phyloP scores from a whole-genome alignment of 1,140 invertebrate species.

The Trachymyrmex septentrionalis region DNA sequence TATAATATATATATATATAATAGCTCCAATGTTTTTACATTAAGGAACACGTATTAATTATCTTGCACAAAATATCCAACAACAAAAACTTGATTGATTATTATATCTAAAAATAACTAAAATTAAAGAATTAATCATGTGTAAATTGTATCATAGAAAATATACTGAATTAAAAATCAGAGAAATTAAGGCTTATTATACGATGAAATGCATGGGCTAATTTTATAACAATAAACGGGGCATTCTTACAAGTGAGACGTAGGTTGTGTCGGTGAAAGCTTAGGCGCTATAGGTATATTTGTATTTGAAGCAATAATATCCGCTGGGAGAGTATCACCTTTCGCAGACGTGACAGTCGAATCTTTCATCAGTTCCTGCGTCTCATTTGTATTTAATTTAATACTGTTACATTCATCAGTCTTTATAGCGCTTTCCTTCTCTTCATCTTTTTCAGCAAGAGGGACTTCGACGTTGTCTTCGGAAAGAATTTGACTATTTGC shows the following conservation, averaged over 20 bases:
- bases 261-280: conserved; percentile 50
- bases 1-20: no score
- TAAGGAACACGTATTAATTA: not conserved
- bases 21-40: conserved; percentile 26
- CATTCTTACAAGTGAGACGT: conserved; percentile 70
- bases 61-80: conserved; percentile 11
- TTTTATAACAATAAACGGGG: not conserved
- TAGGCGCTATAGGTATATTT: conserved; percentile 69
- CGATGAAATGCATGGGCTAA: not conserved
- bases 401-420: conserved; percentile 48
- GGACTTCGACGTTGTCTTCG: conserved; percentile 61
- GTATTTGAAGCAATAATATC: conserved; percentile 77
- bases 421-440: conserved; percentile 50
- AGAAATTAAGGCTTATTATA: not conserved
- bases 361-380: conserved; percentile 64
- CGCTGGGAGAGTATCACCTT: conserved; percentile 52
- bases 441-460: conserved; percentile 65
- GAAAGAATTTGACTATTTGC: conserved; percentile 71
- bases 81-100: not conserved
- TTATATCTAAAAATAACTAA: not conserved
- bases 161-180: conserved; percentile 3
- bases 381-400: conserved; percentile 51
- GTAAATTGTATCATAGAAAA: not conserved
- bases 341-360: conserved; percentile 39
- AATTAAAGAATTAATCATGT: not conserved